Percentiles rank a stretch among this genome's conserved stretches.
Evolutionary conservation across 1,140 invertebrate species (phyloP).

Genomic region (Copidosoma floridanum): DNA sequence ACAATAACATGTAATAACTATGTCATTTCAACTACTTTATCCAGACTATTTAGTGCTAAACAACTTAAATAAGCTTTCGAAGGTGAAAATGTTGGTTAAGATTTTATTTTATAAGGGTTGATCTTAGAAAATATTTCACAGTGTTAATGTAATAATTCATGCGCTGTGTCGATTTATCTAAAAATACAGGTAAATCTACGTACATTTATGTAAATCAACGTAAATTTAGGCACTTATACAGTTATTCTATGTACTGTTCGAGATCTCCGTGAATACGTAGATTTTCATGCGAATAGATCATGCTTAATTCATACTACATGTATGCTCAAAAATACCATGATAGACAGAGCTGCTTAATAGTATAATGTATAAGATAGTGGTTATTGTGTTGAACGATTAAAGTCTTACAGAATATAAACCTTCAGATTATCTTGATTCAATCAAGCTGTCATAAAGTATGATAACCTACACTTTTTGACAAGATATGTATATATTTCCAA

Average conservation of each 20-base stretch:
- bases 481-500: conserved; percentile 12
- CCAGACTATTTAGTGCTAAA: background rate
- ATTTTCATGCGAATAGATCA: background rate
- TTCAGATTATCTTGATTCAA: conserved; percentile 13
- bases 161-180: background rate
- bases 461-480: background rate
- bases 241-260: background rate
- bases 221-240: background rate
- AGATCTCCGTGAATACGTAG: background rate
- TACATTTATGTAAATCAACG: too few species aligned
- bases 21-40: background rate
- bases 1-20: background rate
- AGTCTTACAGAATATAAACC: background rate
- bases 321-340: background rate
- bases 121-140: background rate
- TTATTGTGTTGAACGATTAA: too few species aligned
- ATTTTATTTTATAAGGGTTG: background rate
- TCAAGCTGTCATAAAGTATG: conserved; percentile 15
- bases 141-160: background rate
- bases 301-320: background rate
- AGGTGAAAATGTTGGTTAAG: background rate
- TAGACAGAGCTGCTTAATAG: background rate
- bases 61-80: background rate
- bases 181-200: too few species aligned
- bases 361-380: too few species aligned